Percentiles rank a stretch among this genome's conserved stretches.
phyloP scores from a whole-genome alignment of 2,888 invertebrate genomes.

The Brenthis ino region DNA sequence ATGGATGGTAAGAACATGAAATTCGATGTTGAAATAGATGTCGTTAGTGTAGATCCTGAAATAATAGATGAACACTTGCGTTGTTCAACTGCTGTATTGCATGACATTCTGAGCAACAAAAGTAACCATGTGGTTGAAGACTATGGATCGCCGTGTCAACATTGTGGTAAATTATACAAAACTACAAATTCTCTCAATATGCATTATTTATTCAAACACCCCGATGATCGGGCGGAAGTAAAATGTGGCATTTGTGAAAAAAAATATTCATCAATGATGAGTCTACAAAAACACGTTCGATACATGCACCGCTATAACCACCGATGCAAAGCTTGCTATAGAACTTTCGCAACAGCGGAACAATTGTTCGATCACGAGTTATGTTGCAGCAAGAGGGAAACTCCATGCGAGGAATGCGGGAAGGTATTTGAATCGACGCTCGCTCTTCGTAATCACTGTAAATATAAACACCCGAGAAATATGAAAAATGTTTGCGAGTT shows the following conservation, averaged over 20 bases:
- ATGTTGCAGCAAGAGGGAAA: slow-evolving; percentile 50
- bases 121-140: slow-evolving; percentile 35
- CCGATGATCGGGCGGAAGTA: slow-evolving; percentile 47
- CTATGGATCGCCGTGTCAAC: slow-evolving; percentile 64
- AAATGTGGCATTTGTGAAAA: slow-evolving; percentile 59
- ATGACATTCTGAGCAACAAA: slow-evolving; percentile 51
- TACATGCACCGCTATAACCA: slow-evolving; percentile 61
- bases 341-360: slow-evolving; percentile 50
- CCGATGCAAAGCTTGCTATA: slow-evolving; percentile 61
- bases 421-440: slow-evolving; percentile 55
- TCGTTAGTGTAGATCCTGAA: slow-evolving; percentile 51
- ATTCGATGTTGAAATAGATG: slow-evolving; percentile 48
- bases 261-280: slow-evolving; percentile 59
- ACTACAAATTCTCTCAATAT: slow-evolving; percentile 53
- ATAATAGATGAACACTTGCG: slow-evolving; percentile 56
- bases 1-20: slow-evolving; percentile 33
- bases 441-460: slow-evolving; percentile 58
- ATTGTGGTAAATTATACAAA: slow-evolving; percentile 66
- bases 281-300: slow-evolving; percentile 60
- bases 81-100: slow-evolving; percentile 55
- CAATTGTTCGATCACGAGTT: slow-evolving; percentile 48
- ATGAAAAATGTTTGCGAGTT: slow-evolving; percentile 52
- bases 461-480: slow-evolving; percentile 59
- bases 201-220: slow-evolving; percentile 62
- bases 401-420: slow-evolving; percentile 54